Evolutionary conservation across 2,888 invertebrate genomes (phyloP).

Genomic region (Cerastoderma edule): DNA sequence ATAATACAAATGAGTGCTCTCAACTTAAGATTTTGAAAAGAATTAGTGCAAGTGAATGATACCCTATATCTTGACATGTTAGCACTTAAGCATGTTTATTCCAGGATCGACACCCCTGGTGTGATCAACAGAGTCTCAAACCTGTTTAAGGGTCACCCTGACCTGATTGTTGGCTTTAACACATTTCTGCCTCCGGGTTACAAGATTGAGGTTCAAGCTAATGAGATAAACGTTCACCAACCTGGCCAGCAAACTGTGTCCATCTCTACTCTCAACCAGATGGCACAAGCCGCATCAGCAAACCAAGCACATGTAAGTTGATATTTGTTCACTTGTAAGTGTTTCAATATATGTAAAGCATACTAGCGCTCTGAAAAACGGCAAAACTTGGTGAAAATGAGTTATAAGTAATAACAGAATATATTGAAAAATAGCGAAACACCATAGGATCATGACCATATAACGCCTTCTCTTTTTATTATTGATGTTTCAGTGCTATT

Average conservation of each 20-base stretch:
- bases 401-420: too few species aligned
- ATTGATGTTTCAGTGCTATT: too few species aligned
- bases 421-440: too few species aligned
- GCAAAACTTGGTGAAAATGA: too few species aligned
- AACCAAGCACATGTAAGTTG: constrained; percentile 42
- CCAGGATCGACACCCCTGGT: constrained; percentile 96
- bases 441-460: too few species aligned
- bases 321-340: background rate
- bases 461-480: too few species aligned
- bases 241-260: constrained; percentile 80
- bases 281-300: constrained; percentile 55
- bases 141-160: constrained; percentile 97
- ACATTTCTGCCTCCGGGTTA: constrained; percentile 99
- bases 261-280: constrained; percentile 65
- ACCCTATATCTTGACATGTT: too few species aligned
- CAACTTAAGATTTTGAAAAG: too few species aligned
- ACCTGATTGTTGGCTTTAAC: constrained; percentile 99
- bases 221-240: constrained; percentile 87
- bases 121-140: constrained; percentile 98
- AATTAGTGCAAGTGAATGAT: too few species aligned
- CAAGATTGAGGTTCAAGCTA: constrained; percentile 97
- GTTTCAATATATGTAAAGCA: background rate
- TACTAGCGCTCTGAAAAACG: too few species aligned
- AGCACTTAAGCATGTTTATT: constrained; percentile 58
- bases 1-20: too few species aligned